A percentile compares a stretch with the other conserved stretches of the same genome.
Evolutionary conservation across 2,797 vertebrate genomes (phyloP).

Genomic region (Mareca penelope): DNA sequence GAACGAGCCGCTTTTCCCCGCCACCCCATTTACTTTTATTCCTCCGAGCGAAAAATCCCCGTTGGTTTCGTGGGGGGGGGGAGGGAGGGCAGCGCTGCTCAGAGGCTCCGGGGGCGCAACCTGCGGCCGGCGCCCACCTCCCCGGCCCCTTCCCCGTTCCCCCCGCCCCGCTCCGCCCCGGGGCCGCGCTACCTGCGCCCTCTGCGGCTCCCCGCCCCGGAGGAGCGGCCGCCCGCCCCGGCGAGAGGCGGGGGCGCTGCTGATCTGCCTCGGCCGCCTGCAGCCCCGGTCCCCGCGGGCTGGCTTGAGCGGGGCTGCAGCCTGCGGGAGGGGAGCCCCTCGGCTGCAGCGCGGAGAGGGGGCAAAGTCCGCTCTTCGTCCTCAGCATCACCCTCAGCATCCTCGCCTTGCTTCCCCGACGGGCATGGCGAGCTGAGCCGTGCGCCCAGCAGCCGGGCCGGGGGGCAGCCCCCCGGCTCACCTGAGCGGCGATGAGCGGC

Average conservation of each 20-base stretch:
- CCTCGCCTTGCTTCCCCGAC: too few species aligned
- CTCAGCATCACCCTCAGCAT: background rate
- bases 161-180: background rate
- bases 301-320: constrained; percentile 10
- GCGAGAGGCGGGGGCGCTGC: constrained; percentile 19
- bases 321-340: too few species aligned
- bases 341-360: too few species aligned
- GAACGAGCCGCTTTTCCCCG: too few species aligned
- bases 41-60: too few species aligned
- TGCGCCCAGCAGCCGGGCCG: too few species aligned
- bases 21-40: too few species aligned
- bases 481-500: background rate
- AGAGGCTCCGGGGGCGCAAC: background rate
- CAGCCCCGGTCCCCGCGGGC: background rate
- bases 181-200: constrained; percentile 40
- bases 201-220: constrained; percentile 17
- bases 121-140: background rate
- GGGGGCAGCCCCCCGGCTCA: too few species aligned
- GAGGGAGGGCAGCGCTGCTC: too few species aligned
- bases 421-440: too few species aligned
- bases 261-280: background rate
- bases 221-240: constrained; percentile 37
- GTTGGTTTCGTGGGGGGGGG: too few species aligned
- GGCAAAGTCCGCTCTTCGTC: background rate
- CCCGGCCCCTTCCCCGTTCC: too few species aligned